Evolutionary conservation across 1,140 invertebrate genomes (phyloP).

Genomic region (Zaprionus africanus): DNA sequence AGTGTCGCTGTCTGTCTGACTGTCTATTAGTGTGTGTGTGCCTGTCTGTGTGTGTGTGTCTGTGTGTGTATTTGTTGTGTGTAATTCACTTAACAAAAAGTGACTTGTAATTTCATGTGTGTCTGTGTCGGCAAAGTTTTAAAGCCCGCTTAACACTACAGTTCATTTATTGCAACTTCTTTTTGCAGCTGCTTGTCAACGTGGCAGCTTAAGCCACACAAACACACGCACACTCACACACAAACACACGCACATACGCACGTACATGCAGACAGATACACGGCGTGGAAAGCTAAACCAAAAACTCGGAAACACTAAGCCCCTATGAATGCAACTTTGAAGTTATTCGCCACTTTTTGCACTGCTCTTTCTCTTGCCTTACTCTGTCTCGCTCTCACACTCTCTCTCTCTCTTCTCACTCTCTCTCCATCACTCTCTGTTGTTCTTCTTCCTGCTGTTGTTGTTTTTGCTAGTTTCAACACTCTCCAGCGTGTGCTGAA

Average conservation of each 20-base stretch:
- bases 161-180: constrained; percentile 55
- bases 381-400: background rate
- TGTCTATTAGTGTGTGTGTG: constrained; percentile 6
- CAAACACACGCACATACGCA: constrained; percentile 7
- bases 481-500: constrained; percentile 14
- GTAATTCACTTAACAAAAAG: constrained; percentile 65
- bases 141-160: constrained; percentile 55
- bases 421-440: background rate
- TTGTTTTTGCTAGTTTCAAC: constrained; percentile 17
- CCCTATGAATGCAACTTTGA: constrained; percentile 69
- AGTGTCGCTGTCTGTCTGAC: constrained; percentile 6
- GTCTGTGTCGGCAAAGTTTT: constrained; percentile 39
- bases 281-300: constrained; percentile 63
- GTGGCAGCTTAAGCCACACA: constrained; percentile 47
- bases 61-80: constrained; percentile 27
- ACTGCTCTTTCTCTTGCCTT: background rate
- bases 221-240: constrained; percentile 13
- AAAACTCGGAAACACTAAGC: constrained; percentile 70
- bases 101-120: constrained; percentile 53
- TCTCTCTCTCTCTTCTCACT: background rate
- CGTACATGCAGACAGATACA: constrained; percentile 5
- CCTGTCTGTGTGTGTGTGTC: background rate
- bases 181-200: constrained; percentile 58
- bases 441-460: background rate
- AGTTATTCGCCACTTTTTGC: constrained; percentile 60